phyloP scores from a whole-genome alignment of 2,113 vertebrate species.

The Clupea harengus region DNA sequence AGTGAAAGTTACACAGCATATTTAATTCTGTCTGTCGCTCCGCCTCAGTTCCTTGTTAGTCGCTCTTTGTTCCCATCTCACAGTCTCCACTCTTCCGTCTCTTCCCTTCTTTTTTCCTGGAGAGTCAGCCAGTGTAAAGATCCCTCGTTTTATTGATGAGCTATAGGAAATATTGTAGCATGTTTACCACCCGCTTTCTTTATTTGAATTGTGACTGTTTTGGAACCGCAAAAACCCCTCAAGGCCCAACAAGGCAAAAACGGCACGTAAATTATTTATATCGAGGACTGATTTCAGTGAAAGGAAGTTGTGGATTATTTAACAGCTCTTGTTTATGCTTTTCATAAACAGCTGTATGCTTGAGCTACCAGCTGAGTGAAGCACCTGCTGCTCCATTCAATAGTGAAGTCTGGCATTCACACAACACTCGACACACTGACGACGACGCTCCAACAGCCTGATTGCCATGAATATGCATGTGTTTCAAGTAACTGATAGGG shows the following conservation, averaged over 20 bases:
- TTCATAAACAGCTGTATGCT: constrained; percentile 1
- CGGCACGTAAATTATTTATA: not conserved
- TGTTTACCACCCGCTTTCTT: not conserved
- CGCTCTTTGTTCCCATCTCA: not conserved
- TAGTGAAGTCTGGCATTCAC: not conserved
- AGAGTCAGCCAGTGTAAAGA: not conserved
- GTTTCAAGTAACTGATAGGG: not conserved
- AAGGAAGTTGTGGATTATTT: not conserved
- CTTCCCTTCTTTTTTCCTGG: not conserved
- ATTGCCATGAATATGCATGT: not conserved
- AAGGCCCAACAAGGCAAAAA: constrained; percentile 3
- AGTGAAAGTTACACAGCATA: no score
- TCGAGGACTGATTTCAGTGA: not conserved
- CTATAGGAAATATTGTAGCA: not conserved
- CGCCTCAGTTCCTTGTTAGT: no score
- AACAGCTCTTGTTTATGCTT: not conserved
- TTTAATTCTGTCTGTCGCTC: no score
- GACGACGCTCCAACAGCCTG: not conserved
- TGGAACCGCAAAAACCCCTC: not conserved
- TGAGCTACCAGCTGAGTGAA: not conserved
- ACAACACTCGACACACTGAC: not conserved
- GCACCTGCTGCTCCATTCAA: not conserved
- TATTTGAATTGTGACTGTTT: not conserved
- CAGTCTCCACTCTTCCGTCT: not conserved
- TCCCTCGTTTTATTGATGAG: not conserved